Evolutionary conservation across 2,797 vertebrate genomes (phyloP).

Genomic region (Cuniculus paca): DNA sequence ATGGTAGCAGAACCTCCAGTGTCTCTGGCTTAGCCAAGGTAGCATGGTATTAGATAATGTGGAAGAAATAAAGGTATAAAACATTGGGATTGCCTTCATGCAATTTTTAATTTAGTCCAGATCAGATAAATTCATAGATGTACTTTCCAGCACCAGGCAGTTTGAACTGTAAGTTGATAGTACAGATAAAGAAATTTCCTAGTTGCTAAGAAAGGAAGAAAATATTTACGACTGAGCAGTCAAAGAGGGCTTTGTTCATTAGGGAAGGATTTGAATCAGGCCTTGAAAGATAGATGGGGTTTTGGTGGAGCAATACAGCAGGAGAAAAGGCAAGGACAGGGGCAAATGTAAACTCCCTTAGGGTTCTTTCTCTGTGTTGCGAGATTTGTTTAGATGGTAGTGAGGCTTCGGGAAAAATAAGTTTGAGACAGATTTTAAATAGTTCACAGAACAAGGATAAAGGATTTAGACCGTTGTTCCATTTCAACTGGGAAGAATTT

Average conservation of each 20-base stretch:
- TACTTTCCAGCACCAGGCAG: background rate
- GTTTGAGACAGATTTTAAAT: slow-evolving; percentile 46
- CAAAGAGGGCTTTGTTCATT: slow-evolving; percentile 58
- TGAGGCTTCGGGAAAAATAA: background rate
- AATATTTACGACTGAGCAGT: background rate
- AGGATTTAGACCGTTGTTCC: background rate
- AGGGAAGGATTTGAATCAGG: slow-evolving; percentile 6
- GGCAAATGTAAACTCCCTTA: background rate
- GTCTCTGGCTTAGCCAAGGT: background rate
- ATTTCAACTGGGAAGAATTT: background rate
- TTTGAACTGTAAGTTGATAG: slow-evolving; percentile 51
- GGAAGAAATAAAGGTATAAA: slow-evolving; percentile 46
- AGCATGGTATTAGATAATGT: background rate
- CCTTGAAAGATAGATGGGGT: background rate
- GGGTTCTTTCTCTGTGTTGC: background rate
- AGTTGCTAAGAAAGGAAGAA: slow-evolving; percentile 57
- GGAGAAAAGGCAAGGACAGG: background rate
- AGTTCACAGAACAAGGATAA: background rate
- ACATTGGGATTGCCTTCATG: slow-evolving; percentile 21
- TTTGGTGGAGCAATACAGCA: background rate
- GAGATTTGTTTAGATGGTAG: background rate
- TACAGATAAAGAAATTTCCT: slow-evolving; percentile 51
- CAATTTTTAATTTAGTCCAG: slow-evolving; percentile 68
- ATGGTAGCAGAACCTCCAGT: background rate
- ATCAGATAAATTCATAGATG: slow-evolving; percentile 55